Conservation (phyloP, 2,888 invertebrate species). For the Ceraclea dissimilis region DNA sequence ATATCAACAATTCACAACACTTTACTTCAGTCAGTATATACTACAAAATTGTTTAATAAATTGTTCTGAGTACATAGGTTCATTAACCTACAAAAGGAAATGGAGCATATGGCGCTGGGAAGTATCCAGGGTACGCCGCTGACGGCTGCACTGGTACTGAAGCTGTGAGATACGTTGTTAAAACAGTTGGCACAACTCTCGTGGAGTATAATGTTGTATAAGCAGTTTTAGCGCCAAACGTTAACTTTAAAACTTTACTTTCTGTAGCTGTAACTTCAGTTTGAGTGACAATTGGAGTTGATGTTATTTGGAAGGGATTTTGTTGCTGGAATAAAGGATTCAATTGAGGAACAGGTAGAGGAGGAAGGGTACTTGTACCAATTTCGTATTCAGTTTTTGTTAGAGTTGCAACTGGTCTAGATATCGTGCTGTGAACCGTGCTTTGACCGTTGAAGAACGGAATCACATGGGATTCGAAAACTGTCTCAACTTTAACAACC, state of each 20-base stretch:
- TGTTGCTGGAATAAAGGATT: conserved; percentile 54
- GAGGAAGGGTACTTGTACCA: conserved; percentile 63
- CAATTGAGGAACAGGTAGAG: conserved; percentile 44
- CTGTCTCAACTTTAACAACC: conserved; percentile 64
- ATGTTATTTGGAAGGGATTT: conserved; percentile 68
- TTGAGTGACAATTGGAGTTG: conserved; percentile 73
- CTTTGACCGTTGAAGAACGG: conserved; percentile 69
- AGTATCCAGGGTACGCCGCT: conserved; percentile 67
- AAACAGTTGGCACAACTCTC: conserved; percentile 69
- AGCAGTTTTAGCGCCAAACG: conserved; percentile 85
- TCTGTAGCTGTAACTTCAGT: conserved; percentile 72
- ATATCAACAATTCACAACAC: not conserved
- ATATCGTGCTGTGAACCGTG: conserved; percentile 70
- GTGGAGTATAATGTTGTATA: conserved; percentile 82
- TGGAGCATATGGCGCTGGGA: conserved; percentile 66
- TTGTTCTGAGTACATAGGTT: not conserved
- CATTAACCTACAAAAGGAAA: conserved; percentile 71
- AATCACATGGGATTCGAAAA: conserved; percentile 76
- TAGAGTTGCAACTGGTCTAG: conserved; percentile 68
- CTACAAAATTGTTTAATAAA: not conserved
- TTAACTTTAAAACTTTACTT: conserved; percentile 75
- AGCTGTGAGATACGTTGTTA: conserved; percentile 78
- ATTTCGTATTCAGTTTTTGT: conserved; percentile 73
- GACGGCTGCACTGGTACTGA: conserved; percentile 68
- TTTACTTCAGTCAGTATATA: not conserved